A percentile compares a stretch with the other conserved stretches of the same genome.
These are phyloP conservation scores for Lasiurus borealis DNA, from an alignment of 2,113 vertebrate species.

Conservation along the genomic window DNA sequence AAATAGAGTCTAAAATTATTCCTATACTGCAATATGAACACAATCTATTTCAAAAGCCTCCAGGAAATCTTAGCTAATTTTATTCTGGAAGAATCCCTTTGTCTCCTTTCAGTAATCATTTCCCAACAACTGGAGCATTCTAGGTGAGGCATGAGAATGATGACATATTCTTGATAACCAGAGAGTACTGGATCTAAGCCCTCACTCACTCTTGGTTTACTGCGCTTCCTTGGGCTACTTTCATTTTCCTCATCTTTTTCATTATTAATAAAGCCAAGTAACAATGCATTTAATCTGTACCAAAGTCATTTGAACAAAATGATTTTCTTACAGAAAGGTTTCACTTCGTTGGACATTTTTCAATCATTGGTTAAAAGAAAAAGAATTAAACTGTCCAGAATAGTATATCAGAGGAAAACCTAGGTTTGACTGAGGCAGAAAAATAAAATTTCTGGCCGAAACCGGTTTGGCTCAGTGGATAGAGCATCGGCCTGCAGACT, in stretches of 20 bases:
- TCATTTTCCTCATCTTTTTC: neutral
- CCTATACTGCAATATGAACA: neutral
- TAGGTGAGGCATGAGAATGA: neutral
- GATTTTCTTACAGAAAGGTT: conserved; percentile 19
- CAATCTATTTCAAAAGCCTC: neutral
- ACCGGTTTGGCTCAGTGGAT: too few relatives aligned
- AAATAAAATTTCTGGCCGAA: conserved; percentile 60
- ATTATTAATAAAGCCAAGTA: conserved; percentile 32
- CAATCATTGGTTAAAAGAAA: neutral
- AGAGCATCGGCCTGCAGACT: too few relatives aligned
- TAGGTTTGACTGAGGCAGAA: neutral
- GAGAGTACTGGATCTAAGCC: neutral
- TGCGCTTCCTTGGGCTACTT: neutral
- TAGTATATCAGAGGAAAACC: conserved; percentile 1
- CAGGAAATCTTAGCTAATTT: neutral
- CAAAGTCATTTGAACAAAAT: conserved; percentile 1
- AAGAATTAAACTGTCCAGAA: conserved; percentile 49
- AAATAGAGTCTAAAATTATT: conserved; percentile 14
- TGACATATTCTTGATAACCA: neutral
- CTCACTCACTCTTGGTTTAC: neutral
- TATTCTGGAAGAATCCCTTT: neutral
- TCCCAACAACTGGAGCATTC: neutral
- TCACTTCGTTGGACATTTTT: conserved; percentile 7
- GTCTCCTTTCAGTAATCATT: neutral
- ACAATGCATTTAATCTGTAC: neutral